Evolutionary conservation across 2,888 invertebrate species (phyloP).

Genomic region (Galerucella nymphaeae): DNA sequence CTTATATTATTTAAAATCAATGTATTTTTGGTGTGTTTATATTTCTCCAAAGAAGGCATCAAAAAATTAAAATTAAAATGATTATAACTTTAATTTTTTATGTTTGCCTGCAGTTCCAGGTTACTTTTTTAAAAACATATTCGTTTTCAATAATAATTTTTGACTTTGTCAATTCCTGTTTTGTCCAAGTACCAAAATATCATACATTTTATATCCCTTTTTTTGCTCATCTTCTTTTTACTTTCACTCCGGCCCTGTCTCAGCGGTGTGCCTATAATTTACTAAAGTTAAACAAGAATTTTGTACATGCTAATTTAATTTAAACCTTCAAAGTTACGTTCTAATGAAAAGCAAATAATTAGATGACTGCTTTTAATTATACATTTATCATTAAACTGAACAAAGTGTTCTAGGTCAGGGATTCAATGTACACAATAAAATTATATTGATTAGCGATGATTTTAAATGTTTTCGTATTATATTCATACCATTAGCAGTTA

Average conservation of each 20-base stretch:
- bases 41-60: too few relatives aligned
- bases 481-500: too few relatives aligned
- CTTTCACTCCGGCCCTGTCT: background rate
- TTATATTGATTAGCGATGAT: background rate
- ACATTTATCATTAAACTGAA: background rate
- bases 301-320: conserved; percentile 12
- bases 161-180: too few relatives aligned
- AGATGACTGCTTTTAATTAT: background rate
- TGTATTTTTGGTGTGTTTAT: background rate
- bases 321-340: conserved; percentile 1
- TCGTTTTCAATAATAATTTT: too few relatives aligned
- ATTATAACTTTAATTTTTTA: too few relatives aligned
- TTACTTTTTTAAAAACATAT: too few relatives aligned
- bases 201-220: too few relatives aligned
- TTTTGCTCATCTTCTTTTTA: background rate
- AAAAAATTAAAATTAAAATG: too few relatives aligned
- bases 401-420: background rate
- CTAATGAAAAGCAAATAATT: conserved; percentile 8
- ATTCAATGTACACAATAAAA: conserved; percentile 1
- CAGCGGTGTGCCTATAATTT: background rate
- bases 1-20: background rate
- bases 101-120: too few relatives aligned
- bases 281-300: conserved; percentile 3
- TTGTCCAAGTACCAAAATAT: too few relatives aligned
- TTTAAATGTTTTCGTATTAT: background rate